phyloP scores from a whole-genome alignment of 2,113 vertebrate species.

The Myanophis thanlyinensis region DNA sequence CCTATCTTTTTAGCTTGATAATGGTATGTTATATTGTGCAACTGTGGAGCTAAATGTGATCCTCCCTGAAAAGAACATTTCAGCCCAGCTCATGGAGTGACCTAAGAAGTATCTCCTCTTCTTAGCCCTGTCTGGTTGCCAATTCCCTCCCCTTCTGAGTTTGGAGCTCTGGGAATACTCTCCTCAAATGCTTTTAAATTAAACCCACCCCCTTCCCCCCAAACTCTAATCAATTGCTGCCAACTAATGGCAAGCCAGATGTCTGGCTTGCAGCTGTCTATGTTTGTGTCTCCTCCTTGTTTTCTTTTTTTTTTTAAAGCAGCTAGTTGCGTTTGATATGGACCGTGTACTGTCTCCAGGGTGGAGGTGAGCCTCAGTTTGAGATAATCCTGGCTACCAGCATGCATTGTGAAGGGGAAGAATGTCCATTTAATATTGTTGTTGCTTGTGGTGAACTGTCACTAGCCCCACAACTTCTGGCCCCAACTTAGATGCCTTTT shows the following conservation, averaged over 20 bases:
- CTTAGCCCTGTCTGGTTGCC: not conserved
- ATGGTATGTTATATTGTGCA: not conserved
- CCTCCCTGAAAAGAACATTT: not conserved
- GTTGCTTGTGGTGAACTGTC: not conserved
- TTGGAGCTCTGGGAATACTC: conserved; percentile 50
- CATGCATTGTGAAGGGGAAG: not conserved
- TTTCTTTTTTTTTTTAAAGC: not conserved
- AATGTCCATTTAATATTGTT: not conserved
- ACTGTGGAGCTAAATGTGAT: not conserved
- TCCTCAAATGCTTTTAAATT: conserved; percentile 59
- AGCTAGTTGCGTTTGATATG: not conserved
- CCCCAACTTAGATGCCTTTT: not conserved
- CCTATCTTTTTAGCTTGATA: not conserved
- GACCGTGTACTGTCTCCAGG: not conserved
- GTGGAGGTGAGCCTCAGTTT: not conserved
- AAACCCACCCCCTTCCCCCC: conserved; percentile 29
- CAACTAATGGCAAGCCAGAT: conserved; percentile 43
- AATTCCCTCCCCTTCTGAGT: not conserved
- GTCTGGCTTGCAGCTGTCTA: conserved; percentile 2
- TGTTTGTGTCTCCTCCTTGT: not conserved
- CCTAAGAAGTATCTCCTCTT: conserved; percentile 33
- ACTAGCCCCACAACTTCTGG: not conserved
- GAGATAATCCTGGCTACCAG: not conserved
- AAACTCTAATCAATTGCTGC: conserved; percentile 56
- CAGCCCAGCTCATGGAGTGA: conserved; percentile 35